Evolutionary conservation across 2,888 invertebrate genomes (phyloP).

Genomic region (Rhagophthalmus giganteus): DNA sequence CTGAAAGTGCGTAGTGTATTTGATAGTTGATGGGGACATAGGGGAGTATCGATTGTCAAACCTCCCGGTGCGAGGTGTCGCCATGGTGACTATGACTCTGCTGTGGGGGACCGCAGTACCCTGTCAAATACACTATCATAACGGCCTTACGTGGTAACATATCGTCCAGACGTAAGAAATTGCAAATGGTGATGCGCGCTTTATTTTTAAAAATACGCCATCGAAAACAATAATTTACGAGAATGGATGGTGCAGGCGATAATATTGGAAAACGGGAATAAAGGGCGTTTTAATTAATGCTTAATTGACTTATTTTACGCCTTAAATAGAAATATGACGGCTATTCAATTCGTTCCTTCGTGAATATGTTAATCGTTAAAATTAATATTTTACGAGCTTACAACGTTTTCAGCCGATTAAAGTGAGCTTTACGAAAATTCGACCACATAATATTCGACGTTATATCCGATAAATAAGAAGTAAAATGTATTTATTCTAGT

Average conservation of each 20-base stretch:
- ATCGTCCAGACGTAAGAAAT: conserved; percentile 18
- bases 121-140: conserved; percentile 32
- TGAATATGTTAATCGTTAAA: too few species aligned
- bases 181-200: not conserved
- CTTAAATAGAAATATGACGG: too few species aligned
- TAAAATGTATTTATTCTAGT: not conserved
- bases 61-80: conserved; percentile 60
- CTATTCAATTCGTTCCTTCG: too few species aligned
- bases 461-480: not conserved
- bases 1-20: conserved; percentile 49
- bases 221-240: too few species aligned
- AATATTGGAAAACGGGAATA: too few species aligned
- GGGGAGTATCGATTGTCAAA: conserved; percentile 75
- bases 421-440: too few species aligned
- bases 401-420: too few species aligned
- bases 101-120: conserved; percentile 50
- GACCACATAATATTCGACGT: too few species aligned
- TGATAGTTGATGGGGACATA: conserved; percentile 65
- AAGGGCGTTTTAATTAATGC: too few species aligned
- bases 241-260: too few species aligned
- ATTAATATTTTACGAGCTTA: too few species aligned
- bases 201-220: not conserved
- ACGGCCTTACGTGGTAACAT: conserved; percentile 18
- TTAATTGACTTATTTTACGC: too few species aligned
- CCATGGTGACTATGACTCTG: conserved; percentile 60